Conservation (phyloP, 2,888 invertebrate species). For the Camponotus fellah region DNA sequence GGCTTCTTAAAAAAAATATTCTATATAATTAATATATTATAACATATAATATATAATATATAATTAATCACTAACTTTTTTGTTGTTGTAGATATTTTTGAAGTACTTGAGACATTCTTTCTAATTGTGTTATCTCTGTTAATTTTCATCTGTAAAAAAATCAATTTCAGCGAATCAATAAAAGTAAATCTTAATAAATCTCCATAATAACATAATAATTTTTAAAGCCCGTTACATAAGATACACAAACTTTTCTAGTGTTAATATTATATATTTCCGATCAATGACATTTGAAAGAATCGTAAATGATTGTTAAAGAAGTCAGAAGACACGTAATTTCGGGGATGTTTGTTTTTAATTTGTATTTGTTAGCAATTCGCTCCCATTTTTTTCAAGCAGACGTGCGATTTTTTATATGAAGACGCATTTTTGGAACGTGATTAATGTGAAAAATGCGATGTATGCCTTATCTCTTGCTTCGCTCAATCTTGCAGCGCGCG, state of each 20-base stretch:
- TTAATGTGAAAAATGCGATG: background rate
- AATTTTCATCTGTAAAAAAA: conserved; percentile 2
- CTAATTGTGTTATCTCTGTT: background rate
- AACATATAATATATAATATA: no score
- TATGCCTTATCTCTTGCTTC: conserved; percentile 46
- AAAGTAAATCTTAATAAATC: conserved; percentile 22
- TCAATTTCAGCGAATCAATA: conserved; percentile 9
- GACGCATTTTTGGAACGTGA: background rate
- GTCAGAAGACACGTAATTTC: background rate
- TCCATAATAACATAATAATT: background rate
- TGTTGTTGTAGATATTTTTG: background rate
- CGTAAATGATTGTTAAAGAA: background rate
- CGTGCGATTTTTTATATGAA: background rate
- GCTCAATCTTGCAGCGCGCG: conserved; percentile 37
- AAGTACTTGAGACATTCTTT: background rate
- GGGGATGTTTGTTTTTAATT: background rate
- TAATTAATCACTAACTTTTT: background rate
- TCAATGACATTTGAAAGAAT: background rate
- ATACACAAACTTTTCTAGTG: background rate
- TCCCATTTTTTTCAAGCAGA: background rate
- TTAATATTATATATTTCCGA: background rate
- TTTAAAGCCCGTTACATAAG: background rate
- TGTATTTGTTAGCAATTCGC: background rate
- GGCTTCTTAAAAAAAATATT: no score
- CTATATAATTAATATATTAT: no score